Evolutionary conservation across 2,797 vertebrate genomes (phyloP).

Genomic region (Anableps anableps): DNA sequence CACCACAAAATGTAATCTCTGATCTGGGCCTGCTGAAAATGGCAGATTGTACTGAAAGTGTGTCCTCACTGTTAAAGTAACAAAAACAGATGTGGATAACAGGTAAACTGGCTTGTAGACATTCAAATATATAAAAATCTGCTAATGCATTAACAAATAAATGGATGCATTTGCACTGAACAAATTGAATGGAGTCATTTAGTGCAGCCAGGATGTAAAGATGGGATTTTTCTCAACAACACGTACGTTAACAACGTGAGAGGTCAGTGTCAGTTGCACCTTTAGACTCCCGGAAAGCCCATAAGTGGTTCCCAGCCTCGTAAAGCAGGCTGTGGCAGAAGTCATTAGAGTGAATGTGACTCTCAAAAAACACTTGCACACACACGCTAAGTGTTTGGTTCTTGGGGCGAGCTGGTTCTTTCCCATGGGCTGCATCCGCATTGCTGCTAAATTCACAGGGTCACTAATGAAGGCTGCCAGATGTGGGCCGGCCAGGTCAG

Average conservation of each 20-base stretch:
- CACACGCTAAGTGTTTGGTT: conserved; percentile 44
- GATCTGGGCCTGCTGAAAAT: neutral
- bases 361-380: conserved; percentile 34
- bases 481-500: conserved; percentile 79
- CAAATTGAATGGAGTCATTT: neutral
- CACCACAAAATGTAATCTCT: neutral
- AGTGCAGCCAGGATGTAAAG: conserved; percentile 3
- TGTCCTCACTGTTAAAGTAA: neutral
- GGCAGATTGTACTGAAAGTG: neutral
- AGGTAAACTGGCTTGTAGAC: neutral
- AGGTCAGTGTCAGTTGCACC: conserved; percentile 57
- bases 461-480: conserved; percentile 81
- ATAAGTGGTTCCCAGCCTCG: conserved; percentile 66
- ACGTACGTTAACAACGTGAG: conserved; percentile 41
- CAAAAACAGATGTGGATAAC: neutral
- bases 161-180: neutral
- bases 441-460: conserved; percentile 76
- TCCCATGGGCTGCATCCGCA: conserved; percentile 77
- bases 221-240: neutral
- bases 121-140: neutral
- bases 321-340: conserved; percentile 70
- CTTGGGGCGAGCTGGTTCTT: conserved; percentile 57
- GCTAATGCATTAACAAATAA: neutral
- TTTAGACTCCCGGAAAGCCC: conserved; percentile 60
- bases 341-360: conserved; percentile 73